A percentile compares a stretch with the other conserved stretches of the same genome.
phyloP scores from a whole-genome alignment of 2,113 vertebrate species.

The Ornithorhynchus anatinus region DNA sequence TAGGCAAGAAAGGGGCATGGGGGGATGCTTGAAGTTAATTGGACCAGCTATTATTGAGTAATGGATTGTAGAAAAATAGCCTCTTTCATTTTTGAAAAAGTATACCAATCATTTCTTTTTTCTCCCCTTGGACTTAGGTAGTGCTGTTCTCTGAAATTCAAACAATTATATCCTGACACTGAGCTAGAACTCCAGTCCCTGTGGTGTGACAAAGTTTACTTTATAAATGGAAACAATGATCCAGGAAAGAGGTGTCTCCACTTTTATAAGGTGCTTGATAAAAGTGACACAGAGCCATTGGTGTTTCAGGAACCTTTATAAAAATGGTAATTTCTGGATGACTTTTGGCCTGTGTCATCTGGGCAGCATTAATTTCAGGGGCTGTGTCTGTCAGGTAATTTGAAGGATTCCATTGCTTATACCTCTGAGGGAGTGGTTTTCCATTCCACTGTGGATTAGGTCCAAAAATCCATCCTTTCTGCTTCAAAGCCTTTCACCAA shows the following conservation, averaged over 20 bases:
- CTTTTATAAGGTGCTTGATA: not conserved
- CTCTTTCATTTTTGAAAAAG: not conserved
- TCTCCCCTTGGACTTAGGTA: not conserved
- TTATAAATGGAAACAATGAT: not conserved
- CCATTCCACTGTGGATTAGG: no score
- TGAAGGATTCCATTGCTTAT: no score
- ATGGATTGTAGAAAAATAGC: not conserved
- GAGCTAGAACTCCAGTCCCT: not conserved
- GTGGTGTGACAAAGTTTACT: not conserved
- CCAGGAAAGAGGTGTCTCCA: not conserved
- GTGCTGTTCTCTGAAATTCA: not conserved
- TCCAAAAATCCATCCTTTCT: no score
- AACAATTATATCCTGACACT: not conserved
- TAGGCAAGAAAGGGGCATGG: not conserved
- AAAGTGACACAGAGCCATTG: not conserved
- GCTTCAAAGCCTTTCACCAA: no score
- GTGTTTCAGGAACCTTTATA: not conserved
- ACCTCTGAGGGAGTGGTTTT: no score
- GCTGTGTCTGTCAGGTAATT: no score
- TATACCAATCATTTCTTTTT: not conserved
- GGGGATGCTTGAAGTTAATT: not conserved
- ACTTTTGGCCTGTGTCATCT: not conserved
- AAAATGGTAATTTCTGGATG: not conserved
- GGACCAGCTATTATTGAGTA: not conserved
- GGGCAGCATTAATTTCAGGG: no score